A percentile compares a stretch with the other conserved stretches of the same genome.
Conservation (phyloP, 2,797 vertebrate genomes). For the Sebastiscus albofasciatus region DNA sequence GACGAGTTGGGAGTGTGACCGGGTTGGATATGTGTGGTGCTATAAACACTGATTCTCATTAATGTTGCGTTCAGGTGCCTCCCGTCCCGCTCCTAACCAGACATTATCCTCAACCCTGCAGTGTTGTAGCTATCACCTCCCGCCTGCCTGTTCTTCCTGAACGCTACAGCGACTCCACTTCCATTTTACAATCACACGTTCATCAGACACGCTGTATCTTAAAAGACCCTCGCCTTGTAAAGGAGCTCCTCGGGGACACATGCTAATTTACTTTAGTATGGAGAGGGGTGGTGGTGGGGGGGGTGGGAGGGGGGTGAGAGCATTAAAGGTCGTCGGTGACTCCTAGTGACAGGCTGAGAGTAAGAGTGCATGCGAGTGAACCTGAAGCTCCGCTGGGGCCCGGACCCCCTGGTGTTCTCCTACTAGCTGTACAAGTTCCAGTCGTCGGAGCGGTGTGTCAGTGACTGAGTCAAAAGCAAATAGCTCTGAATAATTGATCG, state of each 20-base stretch:
- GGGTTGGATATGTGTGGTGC: background rate
- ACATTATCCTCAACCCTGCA: background rate
- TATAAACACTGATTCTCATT: background rate
- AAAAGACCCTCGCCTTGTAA: constrained; percentile 57
- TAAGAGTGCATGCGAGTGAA: constrained; percentile 66
- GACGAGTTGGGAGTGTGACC: too few species aligned
- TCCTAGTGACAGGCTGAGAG: constrained; percentile 83
- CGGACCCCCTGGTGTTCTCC: constrained; percentile 62
- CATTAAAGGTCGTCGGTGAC: constrained; percentile 78
- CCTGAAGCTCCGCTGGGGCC: constrained; percentile 69
- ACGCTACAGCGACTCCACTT: constrained; percentile 23
- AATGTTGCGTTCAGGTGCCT: background rate
- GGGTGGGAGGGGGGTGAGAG: background rate
- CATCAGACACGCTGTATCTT: constrained; percentile 50
- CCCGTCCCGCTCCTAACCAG: background rate
- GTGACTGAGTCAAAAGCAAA: constrained; percentile 74
- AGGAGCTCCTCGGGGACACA: constrained; percentile 61
- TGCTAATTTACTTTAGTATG: constrained; percentile 73
- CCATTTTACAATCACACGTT: constrained; percentile 29
- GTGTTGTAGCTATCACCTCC: background rate
- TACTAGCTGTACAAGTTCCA: constrained; percentile 62
- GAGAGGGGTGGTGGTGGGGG: background rate
- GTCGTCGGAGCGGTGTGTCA: constrained; percentile 63
- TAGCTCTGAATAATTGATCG: constrained; percentile 80
- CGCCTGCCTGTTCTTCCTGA: constrained; percentile 14